These are phyloP conservation scores for Paramisgurnus dabryanus DNA, from an alignment of 2,113 vertebrate genomes.

Conservation along the genomic window DNA sequence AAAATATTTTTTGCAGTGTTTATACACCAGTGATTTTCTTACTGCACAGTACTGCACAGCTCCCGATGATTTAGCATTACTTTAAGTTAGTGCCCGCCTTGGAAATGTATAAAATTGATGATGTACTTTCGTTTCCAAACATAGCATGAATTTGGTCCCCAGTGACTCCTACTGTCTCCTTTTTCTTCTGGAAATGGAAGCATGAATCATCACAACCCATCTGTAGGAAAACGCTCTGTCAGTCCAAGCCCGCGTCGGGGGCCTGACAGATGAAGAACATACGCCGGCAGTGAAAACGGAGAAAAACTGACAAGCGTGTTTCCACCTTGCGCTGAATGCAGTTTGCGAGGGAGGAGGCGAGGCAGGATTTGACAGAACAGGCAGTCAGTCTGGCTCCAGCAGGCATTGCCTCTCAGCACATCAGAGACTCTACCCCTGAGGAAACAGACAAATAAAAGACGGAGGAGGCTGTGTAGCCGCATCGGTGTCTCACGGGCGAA, in stretches of 20 bases:
- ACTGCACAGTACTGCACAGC: too few relatives aligned
- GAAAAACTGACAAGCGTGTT: constrained; percentile 38
- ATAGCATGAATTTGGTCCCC: constrained; percentile 14
- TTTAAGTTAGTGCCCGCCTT: background rate
- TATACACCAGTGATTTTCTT: too few relatives aligned
- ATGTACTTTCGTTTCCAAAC: constrained; percentile 24
- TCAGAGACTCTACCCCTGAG: constrained; percentile 32
- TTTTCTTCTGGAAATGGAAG: constrained; percentile 29
- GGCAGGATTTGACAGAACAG: constrained; percentile 44
- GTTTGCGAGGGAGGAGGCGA: constrained; percentile 11
- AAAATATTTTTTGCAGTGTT: too few relatives aligned
- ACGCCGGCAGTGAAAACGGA: constrained; percentile 15
- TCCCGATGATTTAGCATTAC: background rate
- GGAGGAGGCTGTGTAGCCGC: constrained; percentile 5
- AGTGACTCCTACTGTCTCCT: constrained; percentile 11
- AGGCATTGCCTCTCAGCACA: constrained; percentile 40
- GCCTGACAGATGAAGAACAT: constrained; percentile 39
- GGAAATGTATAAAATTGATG: background rate
- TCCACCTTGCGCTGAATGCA: constrained; percentile 16
- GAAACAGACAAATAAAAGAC: constrained; percentile 38
- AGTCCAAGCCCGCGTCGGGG: background rate
- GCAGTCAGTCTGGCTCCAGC: constrained; percentile 41
- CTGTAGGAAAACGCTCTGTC: constrained; percentile 7
- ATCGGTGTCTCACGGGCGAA: constrained; percentile 11
- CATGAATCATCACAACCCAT: constrained; percentile 31